Percentiles rank a stretch among this genome's conserved stretches.
Evolutionary conservation across 2,797 vertebrate genomes (phyloP).

Genomic region (Squalus acanthias): DNA sequence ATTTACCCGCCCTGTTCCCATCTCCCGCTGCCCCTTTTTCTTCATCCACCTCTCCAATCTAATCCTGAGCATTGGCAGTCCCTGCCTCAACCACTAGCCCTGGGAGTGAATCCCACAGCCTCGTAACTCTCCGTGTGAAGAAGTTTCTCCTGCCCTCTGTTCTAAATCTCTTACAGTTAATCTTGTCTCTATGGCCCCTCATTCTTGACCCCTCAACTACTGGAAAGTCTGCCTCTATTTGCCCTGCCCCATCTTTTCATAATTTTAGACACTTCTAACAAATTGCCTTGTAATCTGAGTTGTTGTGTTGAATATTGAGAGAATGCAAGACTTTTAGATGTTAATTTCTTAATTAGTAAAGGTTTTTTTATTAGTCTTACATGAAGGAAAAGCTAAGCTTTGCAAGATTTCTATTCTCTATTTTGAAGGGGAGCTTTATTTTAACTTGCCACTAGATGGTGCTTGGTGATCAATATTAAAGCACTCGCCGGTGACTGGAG

Average conservation of each 20-base stretch:
- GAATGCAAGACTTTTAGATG: background rate
- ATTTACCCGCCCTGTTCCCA: too few relatives aligned
- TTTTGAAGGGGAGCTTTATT: background rate
- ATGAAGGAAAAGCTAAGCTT: background rate
- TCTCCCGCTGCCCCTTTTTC: too few relatives aligned
- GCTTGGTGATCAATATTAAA: background rate
- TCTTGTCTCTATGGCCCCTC: background rate
- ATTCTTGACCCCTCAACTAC: background rate
- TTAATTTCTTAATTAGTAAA: background rate
- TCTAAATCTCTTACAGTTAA: background rate
- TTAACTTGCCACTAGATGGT: background rate
- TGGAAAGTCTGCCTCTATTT: background rate
- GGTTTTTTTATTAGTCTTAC: background rate
- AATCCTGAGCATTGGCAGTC: too few relatives aligned
- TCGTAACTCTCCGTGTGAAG: background rate
- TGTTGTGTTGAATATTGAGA: background rate
- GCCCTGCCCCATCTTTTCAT: too few relatives aligned
- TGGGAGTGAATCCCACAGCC: background rate
- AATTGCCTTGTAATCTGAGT: background rate
- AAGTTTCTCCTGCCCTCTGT: background rate
- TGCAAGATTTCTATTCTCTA: background rate
- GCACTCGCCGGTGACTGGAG: background rate
- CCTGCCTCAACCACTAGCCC: background rate
- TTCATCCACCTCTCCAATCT: too few relatives aligned
- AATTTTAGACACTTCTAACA: background rate